These are phyloP conservation scores for Byasa hedistus DNA, from an alignment of 2,888 invertebrate species.

Conservation along the genomic window DNA sequence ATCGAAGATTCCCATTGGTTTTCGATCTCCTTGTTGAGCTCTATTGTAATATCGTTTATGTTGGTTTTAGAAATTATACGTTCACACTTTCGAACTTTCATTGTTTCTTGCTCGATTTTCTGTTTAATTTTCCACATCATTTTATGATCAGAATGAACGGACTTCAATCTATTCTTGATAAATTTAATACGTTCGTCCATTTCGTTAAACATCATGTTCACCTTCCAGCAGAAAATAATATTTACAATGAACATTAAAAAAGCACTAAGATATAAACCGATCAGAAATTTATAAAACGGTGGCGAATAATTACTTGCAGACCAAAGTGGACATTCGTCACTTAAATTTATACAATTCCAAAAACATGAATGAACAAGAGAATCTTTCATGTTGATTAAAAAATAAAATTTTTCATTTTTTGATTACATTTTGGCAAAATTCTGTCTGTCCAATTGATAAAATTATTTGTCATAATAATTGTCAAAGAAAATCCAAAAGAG, in stretches of 20 bases:
- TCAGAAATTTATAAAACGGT: slow-evolving; percentile 54
- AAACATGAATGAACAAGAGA: slow-evolving; percentile 48
- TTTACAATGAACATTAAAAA: slow-evolving; percentile 54
- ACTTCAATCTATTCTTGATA: slow-evolving; percentile 54
- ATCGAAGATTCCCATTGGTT: slow-evolving; percentile 5
- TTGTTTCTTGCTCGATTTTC: slow-evolving; percentile 54
- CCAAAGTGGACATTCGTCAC: slow-evolving; percentile 58
- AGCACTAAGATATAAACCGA: slow-evolving; percentile 52
- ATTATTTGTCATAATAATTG: not conserved
- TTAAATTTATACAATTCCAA: slow-evolving; percentile 61
- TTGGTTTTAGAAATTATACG: slow-evolving; percentile 47
- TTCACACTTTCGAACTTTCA: slow-evolving; percentile 48
- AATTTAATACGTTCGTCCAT: slow-evolving; percentile 54
- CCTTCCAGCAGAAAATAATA: slow-evolving; percentile 58
- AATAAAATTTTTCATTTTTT: slow-evolving; percentile 31
- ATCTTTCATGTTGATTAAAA: slow-evolving; percentile 24
- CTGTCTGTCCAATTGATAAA: slow-evolving; percentile 13
- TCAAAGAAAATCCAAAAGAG: not conserved
- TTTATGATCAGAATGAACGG: slow-evolving; percentile 53
- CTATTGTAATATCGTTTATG: slow-evolving; percentile 25
- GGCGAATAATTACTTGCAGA: slow-evolving; percentile 54
- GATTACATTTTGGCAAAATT: slow-evolving; percentile 21
- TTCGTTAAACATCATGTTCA: slow-evolving; percentile 54
- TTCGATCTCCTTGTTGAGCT: slow-evolving; percentile 12
- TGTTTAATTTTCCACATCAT: slow-evolving; percentile 54